phyloP scores from a whole-genome alignment of 2,113 vertebrate genomes.

The Eulemur macaco region DNA sequence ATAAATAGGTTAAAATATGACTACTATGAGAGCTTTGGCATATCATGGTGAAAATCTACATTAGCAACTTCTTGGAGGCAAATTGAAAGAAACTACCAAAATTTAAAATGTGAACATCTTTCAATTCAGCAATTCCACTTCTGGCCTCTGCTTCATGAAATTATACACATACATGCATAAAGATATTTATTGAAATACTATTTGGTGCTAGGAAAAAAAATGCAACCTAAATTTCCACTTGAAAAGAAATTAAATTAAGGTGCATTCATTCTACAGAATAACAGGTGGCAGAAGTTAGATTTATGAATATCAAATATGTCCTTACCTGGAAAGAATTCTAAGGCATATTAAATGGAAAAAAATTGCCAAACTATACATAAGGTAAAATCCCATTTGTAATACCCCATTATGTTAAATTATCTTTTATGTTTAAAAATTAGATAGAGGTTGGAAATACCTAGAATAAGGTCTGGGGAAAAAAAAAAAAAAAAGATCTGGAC shows the following conservation, averaged over 20 bases:
- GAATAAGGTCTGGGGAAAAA: too few relatives aligned
- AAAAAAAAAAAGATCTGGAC: too few relatives aligned
- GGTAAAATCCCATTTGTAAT: neutral
- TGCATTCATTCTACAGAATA: neutral
- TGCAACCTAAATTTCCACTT: neutral
- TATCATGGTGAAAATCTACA: neutral
- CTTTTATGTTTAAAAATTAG: conserved; percentile 21
- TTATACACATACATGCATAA: neutral
- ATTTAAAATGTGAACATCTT: neutral
- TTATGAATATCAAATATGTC: neutral
- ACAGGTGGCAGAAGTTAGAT: neutral
- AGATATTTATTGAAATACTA: neutral
- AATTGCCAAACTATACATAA: neutral
- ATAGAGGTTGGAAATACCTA: neutral
- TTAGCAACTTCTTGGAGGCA: neutral
- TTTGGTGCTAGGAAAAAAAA: neutral
- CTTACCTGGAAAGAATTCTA: neutral
- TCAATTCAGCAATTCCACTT: neutral
- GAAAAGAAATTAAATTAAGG: neutral
- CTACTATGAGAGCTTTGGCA: neutral
- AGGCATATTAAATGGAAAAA: neutral
- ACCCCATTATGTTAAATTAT: neutral
- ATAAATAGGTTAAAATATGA: neutral
- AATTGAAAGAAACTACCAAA: neutral
- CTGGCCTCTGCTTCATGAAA: neutral